Evolutionary conservation across 2,888 invertebrate genomes (phyloP), one percentile per base, ranked within the genome.

Genomic region (Tanytarsus gracilentus): DNA sequence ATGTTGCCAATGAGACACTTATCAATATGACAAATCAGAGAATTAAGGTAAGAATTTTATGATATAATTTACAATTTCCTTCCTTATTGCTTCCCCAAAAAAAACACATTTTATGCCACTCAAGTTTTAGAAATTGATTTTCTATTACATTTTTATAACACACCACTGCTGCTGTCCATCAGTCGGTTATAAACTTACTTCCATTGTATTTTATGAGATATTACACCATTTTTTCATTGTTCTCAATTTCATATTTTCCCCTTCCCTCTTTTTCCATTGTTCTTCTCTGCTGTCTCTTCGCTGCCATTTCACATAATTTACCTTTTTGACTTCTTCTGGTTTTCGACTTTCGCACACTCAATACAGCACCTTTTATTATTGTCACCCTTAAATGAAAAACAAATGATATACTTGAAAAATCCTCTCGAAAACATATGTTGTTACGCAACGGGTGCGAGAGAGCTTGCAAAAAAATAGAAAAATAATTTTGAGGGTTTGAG

Each of bases 1-100:
- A 55, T 40, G 40, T 25, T 27, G 52, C 7, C 33, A 52, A 52
- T 27, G 52, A 52, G 30, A 18, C 33, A 33, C 11, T 21, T 7
- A 18, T 52, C 21, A 52, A 52, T 16, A 55, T 55, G 55, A 55
- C 55, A 40, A 55, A 55, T 26, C 55, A 55, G 40, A 55, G 55
- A 55, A 55, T 55, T 26, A 55, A 55, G 55, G 55, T 55, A 7
- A 29, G 29, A 30, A 26, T 52, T 26, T 50, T 6, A 49, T n/a
- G 25, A 25, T 50, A 23, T 25, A 14, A 48, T 18, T 48, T 21
- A 48, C 21, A 48, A 48, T 18, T 21, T 7, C 11, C 23, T 48
- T 23, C 21, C 21, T 3, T 26, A 21, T 50, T 40, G 3, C 14
- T 40, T 11, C 30, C 7, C 6, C 30, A 3, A 9, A 16, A 6